These are phyloP conservation scores for Mya arenaria DNA, from an alignment of 1,140 invertebrate species.

Conservation along the genomic window DNA sequence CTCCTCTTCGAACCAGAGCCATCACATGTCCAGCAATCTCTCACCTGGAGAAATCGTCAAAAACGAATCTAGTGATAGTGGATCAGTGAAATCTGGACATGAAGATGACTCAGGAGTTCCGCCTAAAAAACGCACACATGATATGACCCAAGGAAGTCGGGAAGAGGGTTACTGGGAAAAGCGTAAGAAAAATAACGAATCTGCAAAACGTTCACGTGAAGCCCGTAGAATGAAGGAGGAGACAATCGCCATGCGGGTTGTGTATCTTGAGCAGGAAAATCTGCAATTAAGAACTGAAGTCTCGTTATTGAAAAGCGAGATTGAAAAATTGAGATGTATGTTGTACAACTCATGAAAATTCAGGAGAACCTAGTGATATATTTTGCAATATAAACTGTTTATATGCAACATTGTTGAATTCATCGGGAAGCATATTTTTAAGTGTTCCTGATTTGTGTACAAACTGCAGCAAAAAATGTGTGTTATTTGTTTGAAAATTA, in stretches of 20 bases:
- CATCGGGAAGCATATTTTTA: too few relatives aligned
- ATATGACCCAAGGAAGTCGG: slow-evolving; percentile 84
- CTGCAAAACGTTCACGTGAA: slow-evolving; percentile 81
- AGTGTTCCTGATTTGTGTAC: too few relatives aligned
- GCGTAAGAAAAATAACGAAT: slow-evolving; percentile 81
- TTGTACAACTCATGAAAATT: slow-evolving; percentile 67
- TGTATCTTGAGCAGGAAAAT: slow-evolving; percentile 80
- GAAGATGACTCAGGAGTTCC: slow-evolving; percentile 55
- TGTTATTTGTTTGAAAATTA: too few relatives aligned
- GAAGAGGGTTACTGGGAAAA: slow-evolving; percentile 81
- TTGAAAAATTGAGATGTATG: slow-evolving; percentile 75
- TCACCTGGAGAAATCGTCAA: slow-evolving; percentile 27
- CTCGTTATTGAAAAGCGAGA: slow-evolving; percentile 73
- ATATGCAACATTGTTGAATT: too few relatives aligned
- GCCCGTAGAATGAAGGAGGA: slow-evolving; percentile 79
- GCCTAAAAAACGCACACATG: slow-evolving; percentile 73
- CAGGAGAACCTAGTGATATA: too few relatives aligned
- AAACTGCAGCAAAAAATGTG: too few relatives aligned
- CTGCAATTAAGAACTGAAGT: slow-evolving; percentile 78
- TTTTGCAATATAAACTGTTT: too few relatives aligned
- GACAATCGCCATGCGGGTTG: slow-evolving; percentile 88
- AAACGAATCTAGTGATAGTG: slow-evolving; percentile 42
- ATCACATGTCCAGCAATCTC: slow-evolving; percentile 47
- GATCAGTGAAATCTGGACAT: slow-evolving; percentile 44
- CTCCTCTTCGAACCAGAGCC: slow-evolving; percentile 29